Percentiles rank a stretch among this genome's conserved stretches.
These are phyloP conservation scores for Tragelaphus eurycerus DNA, from an alignment of 2,797 vertebrate species.

Conservation along the genomic window DNA sequence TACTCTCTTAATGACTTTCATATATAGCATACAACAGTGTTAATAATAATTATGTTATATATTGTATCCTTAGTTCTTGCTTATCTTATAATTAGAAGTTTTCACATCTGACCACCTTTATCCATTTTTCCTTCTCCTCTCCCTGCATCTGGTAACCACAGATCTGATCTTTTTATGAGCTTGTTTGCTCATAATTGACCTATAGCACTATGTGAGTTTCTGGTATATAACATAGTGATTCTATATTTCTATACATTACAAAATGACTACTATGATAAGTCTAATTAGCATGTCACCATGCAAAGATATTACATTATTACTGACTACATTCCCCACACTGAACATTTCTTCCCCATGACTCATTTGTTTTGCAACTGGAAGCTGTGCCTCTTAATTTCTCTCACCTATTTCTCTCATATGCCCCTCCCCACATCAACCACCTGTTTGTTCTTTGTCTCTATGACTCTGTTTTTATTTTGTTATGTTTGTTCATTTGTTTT, in stretches of 20 bases:
- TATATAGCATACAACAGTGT: neutral
- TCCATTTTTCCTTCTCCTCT: neutral
- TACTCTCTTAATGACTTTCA: neutral
- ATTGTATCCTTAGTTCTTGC: neutral
- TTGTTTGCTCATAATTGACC: neutral
- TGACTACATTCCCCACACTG: neutral
- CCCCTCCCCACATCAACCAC: neutral
- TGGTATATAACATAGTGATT: neutral
- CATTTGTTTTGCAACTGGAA: neutral
- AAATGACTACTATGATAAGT: neutral
- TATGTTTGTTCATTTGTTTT: neutral
- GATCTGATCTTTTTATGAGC: neutral
- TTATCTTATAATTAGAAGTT: neutral
- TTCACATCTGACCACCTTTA: neutral
- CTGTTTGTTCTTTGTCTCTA: neutral
- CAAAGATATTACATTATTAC: neutral
- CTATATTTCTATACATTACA: neutral
- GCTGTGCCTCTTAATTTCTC: neutral
- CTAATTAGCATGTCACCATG: neutral
- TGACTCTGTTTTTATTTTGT: neutral
- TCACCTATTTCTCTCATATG: neutral
- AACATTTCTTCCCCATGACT: neutral
- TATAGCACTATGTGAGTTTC: neutral
- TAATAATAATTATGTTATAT: neutral
- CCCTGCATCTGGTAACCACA: neutral